Evolutionary conservation across 1,140 invertebrate species (phyloP).

Genomic region (Drosophila simulans): DNA sequence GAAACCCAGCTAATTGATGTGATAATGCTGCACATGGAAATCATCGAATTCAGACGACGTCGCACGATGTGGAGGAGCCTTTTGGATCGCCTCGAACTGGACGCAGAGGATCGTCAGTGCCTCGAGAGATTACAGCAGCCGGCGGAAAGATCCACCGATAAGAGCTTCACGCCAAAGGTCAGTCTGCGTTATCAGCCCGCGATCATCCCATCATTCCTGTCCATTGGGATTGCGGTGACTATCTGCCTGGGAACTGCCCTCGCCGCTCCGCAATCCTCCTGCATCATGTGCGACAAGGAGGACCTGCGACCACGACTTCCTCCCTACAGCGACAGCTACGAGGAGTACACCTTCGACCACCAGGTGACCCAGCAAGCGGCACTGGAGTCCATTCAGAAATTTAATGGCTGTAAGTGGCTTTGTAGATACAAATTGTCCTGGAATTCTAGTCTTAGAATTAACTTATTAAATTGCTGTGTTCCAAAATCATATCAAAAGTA

Average conservation of each 20-base stretch:
- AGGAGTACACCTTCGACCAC: slow-evolving; percentile 78
- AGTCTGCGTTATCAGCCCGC: slow-evolving; percentile 16
- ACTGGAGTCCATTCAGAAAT: slow-evolving; percentile 59
- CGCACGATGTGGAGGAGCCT: slow-evolving; percentile 33
- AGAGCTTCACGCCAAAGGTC: slow-evolving; percentile 7
- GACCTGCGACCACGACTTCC: slow-evolving; percentile 49
- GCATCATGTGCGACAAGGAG: slow-evolving; percentile 75
- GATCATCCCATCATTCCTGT: slow-evolving; percentile 32
- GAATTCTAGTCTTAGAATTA: too few relatives aligned
- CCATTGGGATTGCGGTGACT: slow-evolving; percentile 8
- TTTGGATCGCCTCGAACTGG: slow-evolving; percentile 8
- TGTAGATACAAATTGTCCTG: too few relatives aligned
- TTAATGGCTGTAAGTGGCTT: slow-evolving; percentile 60
- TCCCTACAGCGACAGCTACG: slow-evolving; percentile 43
- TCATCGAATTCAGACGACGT: slow-evolving; percentile 15
- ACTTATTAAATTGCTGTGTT: neutral
- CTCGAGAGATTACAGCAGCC: slow-evolving; percentile 8
- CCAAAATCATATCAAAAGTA: too few relatives aligned
- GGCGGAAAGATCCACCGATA: slow-evolving; percentile 10
- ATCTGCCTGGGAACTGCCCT: slow-evolving; percentile 19
- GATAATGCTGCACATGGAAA: slow-evolving; percentile 53
- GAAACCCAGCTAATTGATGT: slow-evolving; percentile 58
- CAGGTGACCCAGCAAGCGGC: slow-evolving; percentile 74
- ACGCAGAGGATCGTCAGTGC: slow-evolving; percentile 21
- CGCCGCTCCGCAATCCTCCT: slow-evolving; percentile 68